phyloP scores from a whole-genome alignment of 64 coral and sea anemone species.

The Pachyseris speciosa region DNA sequence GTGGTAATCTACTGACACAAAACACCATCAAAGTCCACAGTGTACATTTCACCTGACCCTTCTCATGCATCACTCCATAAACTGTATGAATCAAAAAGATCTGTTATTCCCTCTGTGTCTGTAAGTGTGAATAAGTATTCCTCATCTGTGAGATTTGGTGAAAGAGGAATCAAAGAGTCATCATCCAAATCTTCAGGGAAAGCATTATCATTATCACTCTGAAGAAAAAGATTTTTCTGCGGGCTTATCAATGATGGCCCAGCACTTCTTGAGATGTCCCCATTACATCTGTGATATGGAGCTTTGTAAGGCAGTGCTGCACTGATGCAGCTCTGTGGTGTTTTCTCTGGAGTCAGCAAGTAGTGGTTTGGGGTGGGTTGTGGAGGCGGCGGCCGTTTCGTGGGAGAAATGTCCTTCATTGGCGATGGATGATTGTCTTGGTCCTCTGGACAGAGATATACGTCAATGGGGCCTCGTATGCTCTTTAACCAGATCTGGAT shows the following conservation, averaged over 20 bases:
- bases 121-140: slow-evolving; percentile 88
- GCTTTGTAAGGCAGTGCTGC: background rate
- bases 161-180: slow-evolving; percentile 76
- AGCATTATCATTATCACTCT: slow-evolving; percentile 22
- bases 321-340: background rate
- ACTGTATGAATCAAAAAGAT: slow-evolving; percentile 86
- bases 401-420: slow-evolving; percentile 90
- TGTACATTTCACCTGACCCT: background rate
- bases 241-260: background rate
- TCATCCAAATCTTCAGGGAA: slow-evolving; percentile 76
- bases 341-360: slow-evolving; percentile 24
- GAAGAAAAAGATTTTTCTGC: slow-evolving; percentile 45
- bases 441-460: slow-evolving; percentile 95
- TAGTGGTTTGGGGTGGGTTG: background rate
- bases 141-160: slow-evolving; percentile 77
- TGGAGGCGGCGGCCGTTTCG: slow-evolving; percentile 46
- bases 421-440: slow-evolving; percentile 69
- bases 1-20: too few species aligned
- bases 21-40: background rate
- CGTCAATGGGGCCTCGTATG: slow-evolving; percentile 89
- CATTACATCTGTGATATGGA: background rate
- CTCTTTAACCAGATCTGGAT: slow-evolving; percentile 98
- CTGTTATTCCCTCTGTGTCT: slow-evolving; percentile 90
- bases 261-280: background rate
- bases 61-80: slow-evolving; percentile 30